Evolutionary conservation across 1,140 invertebrate genomes (phyloP).

Genomic region (Micrasema longulum): DNA sequence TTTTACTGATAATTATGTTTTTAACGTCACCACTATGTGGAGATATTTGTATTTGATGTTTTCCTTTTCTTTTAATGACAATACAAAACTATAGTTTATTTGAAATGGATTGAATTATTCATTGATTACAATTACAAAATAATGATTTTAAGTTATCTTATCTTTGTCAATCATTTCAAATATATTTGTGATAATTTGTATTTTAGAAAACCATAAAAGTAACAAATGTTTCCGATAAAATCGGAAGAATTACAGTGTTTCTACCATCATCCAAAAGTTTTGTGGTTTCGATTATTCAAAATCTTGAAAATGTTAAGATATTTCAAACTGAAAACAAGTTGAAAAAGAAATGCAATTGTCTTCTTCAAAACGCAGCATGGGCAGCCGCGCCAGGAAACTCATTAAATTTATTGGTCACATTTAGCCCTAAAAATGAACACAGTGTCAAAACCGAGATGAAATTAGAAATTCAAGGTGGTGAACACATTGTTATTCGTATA

Average conservation of each 20-base stretch:
- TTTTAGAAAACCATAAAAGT: slow-evolving; percentile 16
- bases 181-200: not conserved
- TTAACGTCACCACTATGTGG: too few relatives aligned
- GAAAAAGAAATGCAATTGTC: slow-evolving; percentile 9
- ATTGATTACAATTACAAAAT: too few relatives aligned
- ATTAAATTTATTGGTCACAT: not conserved
- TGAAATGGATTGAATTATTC: too few relatives aligned
- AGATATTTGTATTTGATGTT: too few relatives aligned
- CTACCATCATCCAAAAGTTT: slow-evolving; percentile 5
- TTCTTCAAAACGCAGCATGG: not conserved
- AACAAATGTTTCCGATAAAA: slow-evolving; percentile 22
- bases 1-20: too few relatives aligned
- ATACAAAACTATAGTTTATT: too few relatives aligned
- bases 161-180: too few relatives aligned
- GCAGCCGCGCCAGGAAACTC: slow-evolving; percentile 20
- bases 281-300: slow-evolving; percentile 3
- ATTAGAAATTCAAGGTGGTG: slow-evolving; percentile 20
- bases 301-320: not conserved
- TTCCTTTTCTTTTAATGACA: too few relatives aligned
- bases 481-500: not conserved
- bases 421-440: slow-evolving; percentile 18
- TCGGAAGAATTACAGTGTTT: slow-evolving; percentile 1
- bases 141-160: too few relatives aligned
- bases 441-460: not conserved
- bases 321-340: not conserved